Base-by-base conservation (phyloP, 2,888 invertebrate genomes). In the Allolobophora icterica region DNA sequence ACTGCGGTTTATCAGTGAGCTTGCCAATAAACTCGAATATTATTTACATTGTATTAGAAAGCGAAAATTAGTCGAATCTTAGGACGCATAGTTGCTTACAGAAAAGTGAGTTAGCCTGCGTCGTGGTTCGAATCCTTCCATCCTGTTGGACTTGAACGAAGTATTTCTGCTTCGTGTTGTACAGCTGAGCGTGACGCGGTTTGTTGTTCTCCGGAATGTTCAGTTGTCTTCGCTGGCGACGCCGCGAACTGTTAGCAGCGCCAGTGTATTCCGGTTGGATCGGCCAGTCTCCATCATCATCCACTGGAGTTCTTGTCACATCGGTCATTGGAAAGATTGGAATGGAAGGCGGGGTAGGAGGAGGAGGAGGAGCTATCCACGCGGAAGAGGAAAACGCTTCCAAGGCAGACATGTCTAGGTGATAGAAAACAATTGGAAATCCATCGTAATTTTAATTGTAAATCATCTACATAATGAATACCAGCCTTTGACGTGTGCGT, bases 151-250 rank as follows among this genome's bases (percentile, higher is more conserved):
- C 90, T 35, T 45, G 45, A 33, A 90, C 71, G 90, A 90, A 90
- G 71, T 58, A 52, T 33, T 71, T 52, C n/a, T 71, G 45, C 15
- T 33, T 52, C 34, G 58, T 35, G 90, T 33, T 90, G 90, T 90
- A 90, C 45, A 90, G 34, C 90, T 90, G 90, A 17, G 90, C 90
- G 35, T 90, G 13, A 87, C 87, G 87, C 17, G 87, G 87, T 87
- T 87, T 87, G 87, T 38, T 87, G 35, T 87, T 87, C 87, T 35
- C 35, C 35, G 87, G 87, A 24, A 87, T 87, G 35, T 87, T 87
- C 35, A 87, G 87, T 13, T 87, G 87, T n/a, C 87, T 35, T 38
- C 87, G 87, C 3, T 38, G 87, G 35, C 87, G 34, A 6, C 87
- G 87, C 87, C 35, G 24, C 87, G 71, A n/a, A 71, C 17, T 13